Conservation (phyloP, 2,797 vertebrate species). For the Myotis findleyi region DNA sequence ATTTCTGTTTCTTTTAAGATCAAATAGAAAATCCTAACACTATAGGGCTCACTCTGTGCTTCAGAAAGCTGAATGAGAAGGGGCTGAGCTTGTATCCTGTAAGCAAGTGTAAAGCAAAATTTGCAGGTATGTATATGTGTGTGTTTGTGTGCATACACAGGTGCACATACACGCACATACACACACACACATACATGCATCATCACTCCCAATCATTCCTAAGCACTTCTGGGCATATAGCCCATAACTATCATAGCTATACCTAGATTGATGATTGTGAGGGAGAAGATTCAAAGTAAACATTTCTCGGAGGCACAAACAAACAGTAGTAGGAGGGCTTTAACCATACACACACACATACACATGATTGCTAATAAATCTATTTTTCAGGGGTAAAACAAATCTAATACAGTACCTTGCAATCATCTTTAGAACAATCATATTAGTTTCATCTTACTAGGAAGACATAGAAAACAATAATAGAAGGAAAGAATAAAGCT, state of each 20-base stretch:
- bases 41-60: not conserved
- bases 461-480: not conserved
- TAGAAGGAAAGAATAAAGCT: not conserved
- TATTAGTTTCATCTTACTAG: not conserved
- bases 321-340: not conserved
- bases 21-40: not conserved
- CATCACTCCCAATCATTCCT: not conserved
- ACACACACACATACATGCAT: not conserved
- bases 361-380: not conserved
- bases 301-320: not conserved
- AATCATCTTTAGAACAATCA: not conserved
- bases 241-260: not conserved
- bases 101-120: not conserved
- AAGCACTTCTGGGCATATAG: not conserved
- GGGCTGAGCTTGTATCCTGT: not conserved
- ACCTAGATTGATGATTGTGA: not conserved
- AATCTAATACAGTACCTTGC: not conserved
- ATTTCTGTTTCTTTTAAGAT: not conserved
- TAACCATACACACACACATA: not conserved
- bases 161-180: accelerated
- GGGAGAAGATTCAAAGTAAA: slow-evolving; percentile 28
- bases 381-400: not conserved
- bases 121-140: not conserved
- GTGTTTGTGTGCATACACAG: not conserved
- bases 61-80: not conserved